Evolutionary conservation across 2,888 invertebrate genomes (phyloP), one percentile per base, ranked within the genome.

Genomic region (Thymelicus lineola): DNA sequence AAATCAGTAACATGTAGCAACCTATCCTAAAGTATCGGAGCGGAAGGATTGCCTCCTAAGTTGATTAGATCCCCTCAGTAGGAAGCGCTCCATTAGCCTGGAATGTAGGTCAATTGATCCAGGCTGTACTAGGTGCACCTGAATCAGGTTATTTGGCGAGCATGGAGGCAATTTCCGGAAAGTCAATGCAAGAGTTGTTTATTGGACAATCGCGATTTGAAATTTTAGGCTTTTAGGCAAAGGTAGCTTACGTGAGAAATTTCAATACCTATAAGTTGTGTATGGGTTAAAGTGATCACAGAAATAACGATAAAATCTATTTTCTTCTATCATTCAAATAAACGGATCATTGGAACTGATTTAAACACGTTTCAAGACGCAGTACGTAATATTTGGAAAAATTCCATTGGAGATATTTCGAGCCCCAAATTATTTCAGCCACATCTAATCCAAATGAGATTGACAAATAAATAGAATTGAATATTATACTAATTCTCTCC

Each of bases 61-160:
- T 72, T 71, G 70, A 72, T 72, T 72, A 72, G 70, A 71, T 71
- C 64, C 64, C 72, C 66, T 64, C 64, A 61, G 67, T 70, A 60
- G 59, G 67, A 64, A 64, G 50, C 60, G 59, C 45, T 55, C 64
- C 65, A 60, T 70, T 67, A 70, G 70, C 63, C 68, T 59, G 38
- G 69, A 48, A 73, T 71, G 60, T 73, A 58, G 73, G 73, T 73
- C 73, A 73, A 71, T 71, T 69, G 57, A 64, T 61, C 48, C 64
- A 70, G 45, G 57, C 55, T 58, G 48, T 35, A 46, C 20, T 60
- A 64, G 57, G 20, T 66, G 10, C 60, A 68, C 57, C 64, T 63
- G 68, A 7, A 7, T 68, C 17, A 57, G 20, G 61, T 35, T 58
- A 63, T 17, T 15, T n/a, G 48, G 48, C n/a, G 28, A 58, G 46